Evolutionary conservation across 2,797 vertebrate species (phyloP).

Genomic region (Rhabdophis nuchalis): DNA sequence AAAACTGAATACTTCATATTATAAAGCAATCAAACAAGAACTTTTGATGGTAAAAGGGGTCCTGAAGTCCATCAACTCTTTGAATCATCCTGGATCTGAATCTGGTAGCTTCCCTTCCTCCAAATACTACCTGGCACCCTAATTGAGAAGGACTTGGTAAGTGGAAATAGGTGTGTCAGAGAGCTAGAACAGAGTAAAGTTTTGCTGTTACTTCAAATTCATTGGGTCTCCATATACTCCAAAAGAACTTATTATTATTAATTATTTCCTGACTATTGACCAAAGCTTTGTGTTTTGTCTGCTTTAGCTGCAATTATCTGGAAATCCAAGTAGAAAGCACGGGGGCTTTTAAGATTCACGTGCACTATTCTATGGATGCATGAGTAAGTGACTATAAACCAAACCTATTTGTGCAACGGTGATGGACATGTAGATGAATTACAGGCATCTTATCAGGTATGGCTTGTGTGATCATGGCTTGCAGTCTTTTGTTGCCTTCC

Average conservation of each 20-base stretch:
- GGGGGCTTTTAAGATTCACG: neutral
- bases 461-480: neutral
- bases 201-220: neutral
- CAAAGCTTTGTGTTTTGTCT: neutral
- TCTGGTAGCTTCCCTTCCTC: neutral
- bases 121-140: neutral
- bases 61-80: neutral
- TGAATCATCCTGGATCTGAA: neutral
- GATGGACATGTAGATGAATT: neutral
- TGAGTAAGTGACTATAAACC: neutral
- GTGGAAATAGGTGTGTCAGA: neutral
- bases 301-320: neutral
- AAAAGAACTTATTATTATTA: too few species aligned
- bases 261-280: neutral
- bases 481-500: neutral
- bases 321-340: neutral
- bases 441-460: neutral
- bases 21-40: neutral
- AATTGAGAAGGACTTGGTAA: neutral
- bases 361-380: neutral
- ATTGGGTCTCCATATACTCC: neutral
- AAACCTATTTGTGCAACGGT: neutral
- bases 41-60: neutral
- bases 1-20: neutral
- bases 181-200: neutral